A percentile compares a stretch with the other conserved stretches of the same genome.
phyloP scores from a whole-genome alignment of 2,113 vertebrate species.

The Microcebus murinus region DNA sequence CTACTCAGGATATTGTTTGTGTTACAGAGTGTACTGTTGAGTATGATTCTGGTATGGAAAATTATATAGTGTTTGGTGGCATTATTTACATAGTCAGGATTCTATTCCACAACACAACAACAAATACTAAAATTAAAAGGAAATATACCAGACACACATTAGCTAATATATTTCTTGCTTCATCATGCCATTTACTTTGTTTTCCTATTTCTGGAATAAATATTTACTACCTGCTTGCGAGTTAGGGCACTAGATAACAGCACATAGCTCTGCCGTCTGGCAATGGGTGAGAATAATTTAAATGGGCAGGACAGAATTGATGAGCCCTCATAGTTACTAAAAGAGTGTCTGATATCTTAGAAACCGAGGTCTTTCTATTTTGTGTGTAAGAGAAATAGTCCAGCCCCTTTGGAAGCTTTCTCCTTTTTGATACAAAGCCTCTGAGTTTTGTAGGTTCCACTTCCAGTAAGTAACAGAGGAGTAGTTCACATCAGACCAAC shows the following conservation, averaged over 20 bases:
- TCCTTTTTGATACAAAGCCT: conserved; percentile 1
- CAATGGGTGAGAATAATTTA: neutral
- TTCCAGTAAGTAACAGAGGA: neutral
- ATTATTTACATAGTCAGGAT: conserved; percentile 20
- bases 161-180: neutral
- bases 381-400: neutral
- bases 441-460: neutral
- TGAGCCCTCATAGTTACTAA: neutral
- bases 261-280: neutral
- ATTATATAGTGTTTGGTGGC: neutral
- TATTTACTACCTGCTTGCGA: neutral
- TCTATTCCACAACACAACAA: neutral
- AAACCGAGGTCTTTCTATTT: conserved; percentile 2
- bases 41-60: neutral
- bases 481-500: neutral
- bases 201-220: neutral
- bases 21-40: neutral
- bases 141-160: neutral
- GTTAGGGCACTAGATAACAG: neutral
- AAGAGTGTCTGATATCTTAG: neutral
- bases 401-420: neutral
- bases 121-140: neutral
- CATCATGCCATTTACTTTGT: neutral
- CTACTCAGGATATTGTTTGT: neutral
- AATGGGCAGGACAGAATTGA: neutral